Percentiles rank a stretch among this genome's conserved stretches.
Conservation (phyloP, 2,113 vertebrate genomes). For the Excalfactoria chinensis region DNA sequence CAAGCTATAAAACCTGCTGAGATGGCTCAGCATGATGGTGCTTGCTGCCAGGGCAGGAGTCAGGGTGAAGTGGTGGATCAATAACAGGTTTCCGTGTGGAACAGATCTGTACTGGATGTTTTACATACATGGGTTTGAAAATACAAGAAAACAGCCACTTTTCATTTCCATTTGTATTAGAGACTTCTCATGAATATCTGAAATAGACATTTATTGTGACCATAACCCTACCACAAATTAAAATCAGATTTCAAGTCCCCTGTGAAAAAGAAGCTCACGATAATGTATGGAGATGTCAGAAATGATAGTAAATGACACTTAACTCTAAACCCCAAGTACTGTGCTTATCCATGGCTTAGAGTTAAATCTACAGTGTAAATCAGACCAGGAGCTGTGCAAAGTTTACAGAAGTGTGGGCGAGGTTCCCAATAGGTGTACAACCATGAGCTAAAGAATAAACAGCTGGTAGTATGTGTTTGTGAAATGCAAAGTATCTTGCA, state of each 20-base stretch:
- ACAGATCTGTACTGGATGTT: neutral
- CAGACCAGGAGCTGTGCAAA: constrained; percentile 67
- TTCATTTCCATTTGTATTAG: constrained; percentile 65
- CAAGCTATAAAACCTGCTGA: constrained; percentile 20
- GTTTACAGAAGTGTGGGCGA: constrained; percentile 6
- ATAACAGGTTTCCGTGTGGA: constrained; percentile 9
- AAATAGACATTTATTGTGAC: constrained; percentile 76
- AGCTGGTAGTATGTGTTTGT: constrained; percentile 43
- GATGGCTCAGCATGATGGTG: neutral
- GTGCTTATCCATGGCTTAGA: constrained; percentile 35
- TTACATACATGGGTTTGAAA: constrained; percentile 4
- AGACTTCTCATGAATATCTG: constrained; percentile 55
- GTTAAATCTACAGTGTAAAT: constrained; percentile 64
- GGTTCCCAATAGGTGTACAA: constrained; percentile 31
- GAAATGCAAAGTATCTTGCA: constrained; percentile 28
- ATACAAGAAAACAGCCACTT: constrained; percentile 48
- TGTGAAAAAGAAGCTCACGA: constrained; percentile 68
- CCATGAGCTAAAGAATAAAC: constrained; percentile 61
- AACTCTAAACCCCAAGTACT: constrained; percentile 65
- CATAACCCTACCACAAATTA: constrained; percentile 77
- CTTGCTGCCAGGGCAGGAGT: neutral
- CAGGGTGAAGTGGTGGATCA: neutral
- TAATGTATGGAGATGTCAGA: constrained; percentile 72
- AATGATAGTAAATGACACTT: constrained; percentile 71
- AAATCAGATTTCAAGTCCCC: constrained; percentile 71